Base-by-base conservation (phyloP, 2,113 vertebrate species). In the Malurus alboscapulatus region DNA sequence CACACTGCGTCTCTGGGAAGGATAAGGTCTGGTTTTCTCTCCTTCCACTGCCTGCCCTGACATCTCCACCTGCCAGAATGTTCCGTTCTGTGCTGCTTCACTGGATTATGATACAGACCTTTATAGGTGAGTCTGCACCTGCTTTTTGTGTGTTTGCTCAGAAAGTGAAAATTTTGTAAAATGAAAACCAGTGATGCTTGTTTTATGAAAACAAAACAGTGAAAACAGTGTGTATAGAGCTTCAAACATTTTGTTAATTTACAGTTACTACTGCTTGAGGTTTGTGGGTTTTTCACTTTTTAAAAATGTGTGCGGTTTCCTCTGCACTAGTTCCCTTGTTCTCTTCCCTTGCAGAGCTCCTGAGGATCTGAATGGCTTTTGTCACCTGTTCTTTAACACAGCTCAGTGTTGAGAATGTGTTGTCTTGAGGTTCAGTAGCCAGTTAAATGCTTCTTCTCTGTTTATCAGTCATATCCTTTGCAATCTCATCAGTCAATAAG, bases 71-170 rank as follows among this genome's bases (percentile, higher is more conserved):
- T 55, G 65, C 76, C 77, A 94, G 67, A 86, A 96, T 96, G 96
- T 84, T 63, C 51, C 24, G 24, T 74, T 84, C 77, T 30, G 29
- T 67, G 75, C 76, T 96, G 59, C 71, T 96, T 47, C 72, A 30
- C 55, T 95, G 95, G 90, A 93, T 92, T 79, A 5, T 80, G 55
- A 63, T 96, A 29, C 95, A 96, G 59, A 84, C 45, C 75, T 71
- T 96, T 24, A 88, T 92, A 92, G 95, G 96, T 96, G 90, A 96
- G 96, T 96, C 72, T 80, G 80, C 55, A 47, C 45, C 38, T 69
- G 51, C 14, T 92, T 83, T 83, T 69, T 62, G 11, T 77, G 32
- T 44, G 38, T 42, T 90, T 88, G 38, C 42, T 93, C 26, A 58
- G 59, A 36, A 66, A 69, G 50, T 10, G 26, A 81, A 51, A 38